phyloP scores from a whole-genome alignment of 2,888 invertebrate genomes.

The Palloptera scutellata region DNA sequence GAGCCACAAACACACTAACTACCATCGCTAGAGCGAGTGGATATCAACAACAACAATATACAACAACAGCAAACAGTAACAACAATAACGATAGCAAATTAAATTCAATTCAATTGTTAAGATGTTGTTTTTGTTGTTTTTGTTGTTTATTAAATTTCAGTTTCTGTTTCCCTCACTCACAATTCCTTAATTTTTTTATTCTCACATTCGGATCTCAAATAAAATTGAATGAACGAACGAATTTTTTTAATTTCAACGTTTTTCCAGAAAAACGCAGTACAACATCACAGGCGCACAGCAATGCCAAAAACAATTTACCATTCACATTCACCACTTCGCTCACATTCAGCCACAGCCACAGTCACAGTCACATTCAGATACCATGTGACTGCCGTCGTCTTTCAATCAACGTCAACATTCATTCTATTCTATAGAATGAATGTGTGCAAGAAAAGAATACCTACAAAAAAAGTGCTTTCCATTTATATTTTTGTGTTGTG shows the following conservation, averaged over 20 bases:
- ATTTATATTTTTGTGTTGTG: too few relatives aligned
- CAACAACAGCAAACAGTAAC: constrained; percentile 3
- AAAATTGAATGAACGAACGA: background rate
- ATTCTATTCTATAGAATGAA: too few relatives aligned
- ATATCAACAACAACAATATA: background rate
- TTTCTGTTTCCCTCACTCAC: constrained; percentile 8
- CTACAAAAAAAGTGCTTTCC: too few relatives aligned
- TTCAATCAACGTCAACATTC: background rate
- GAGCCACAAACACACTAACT: background rate
- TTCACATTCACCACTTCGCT: background rate
- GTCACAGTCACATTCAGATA: background rate
- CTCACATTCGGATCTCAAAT: background rate
- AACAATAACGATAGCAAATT: background rate
- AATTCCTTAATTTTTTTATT: constrained; percentile 9
- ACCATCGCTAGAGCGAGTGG: background rate
- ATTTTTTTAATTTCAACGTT: constrained; percentile 38
- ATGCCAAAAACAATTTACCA: constrained; percentile 16
- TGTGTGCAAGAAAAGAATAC: too few relatives aligned
- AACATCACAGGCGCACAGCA: constrained; percentile 47
- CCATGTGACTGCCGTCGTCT: background rate
- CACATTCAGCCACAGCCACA: background rate
- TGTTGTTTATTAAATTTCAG: too few relatives aligned
- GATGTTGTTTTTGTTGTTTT: too few relatives aligned
- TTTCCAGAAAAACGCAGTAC: constrained; percentile 53
- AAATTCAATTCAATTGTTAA: too few relatives aligned